These are phyloP conservation scores for Cairina moschata DNA, from an alignment of 2,113 vertebrate genomes.

Conservation along the genomic window DNA sequence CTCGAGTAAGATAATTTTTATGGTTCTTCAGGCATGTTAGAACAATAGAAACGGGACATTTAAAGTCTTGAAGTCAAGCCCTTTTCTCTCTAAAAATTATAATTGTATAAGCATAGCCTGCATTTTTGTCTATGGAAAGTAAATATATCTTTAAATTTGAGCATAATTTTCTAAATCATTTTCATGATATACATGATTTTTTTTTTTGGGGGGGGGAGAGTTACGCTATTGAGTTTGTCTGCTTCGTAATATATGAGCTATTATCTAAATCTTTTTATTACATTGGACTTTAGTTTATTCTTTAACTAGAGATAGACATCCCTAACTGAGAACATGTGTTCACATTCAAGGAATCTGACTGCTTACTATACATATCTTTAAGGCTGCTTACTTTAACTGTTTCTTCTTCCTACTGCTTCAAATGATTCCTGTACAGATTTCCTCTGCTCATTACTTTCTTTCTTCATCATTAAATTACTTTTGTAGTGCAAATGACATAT, in stretches of 20 bases:
- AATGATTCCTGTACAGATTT: neutral
- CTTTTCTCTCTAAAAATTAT: neutral
- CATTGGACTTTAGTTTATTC: neutral
- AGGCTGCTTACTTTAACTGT: neutral
- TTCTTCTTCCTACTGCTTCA: neutral
- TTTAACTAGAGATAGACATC: neutral
- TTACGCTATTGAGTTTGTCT: neutral
- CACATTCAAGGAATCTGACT: neutral
- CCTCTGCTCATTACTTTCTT: neutral
- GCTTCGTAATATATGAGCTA: neutral
- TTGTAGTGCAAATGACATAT: neutral
- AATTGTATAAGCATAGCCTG: neutral
- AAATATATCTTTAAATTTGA: neutral
- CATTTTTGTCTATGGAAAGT: neutral
- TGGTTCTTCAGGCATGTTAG: neutral
- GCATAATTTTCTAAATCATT: neutral
- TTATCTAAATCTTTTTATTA: neutral
- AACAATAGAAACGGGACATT: neutral
- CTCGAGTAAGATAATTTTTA: too few relatives aligned
- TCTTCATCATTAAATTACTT: neutral
- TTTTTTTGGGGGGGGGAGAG: neutral
- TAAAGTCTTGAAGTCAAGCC: neutral
- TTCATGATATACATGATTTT: neutral
- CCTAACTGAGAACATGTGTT: neutral
- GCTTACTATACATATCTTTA: neutral